Evolutionary conservation across 2,113 vertebrate species (phyloP).

Genomic region (Oryzias woworae): DNA sequence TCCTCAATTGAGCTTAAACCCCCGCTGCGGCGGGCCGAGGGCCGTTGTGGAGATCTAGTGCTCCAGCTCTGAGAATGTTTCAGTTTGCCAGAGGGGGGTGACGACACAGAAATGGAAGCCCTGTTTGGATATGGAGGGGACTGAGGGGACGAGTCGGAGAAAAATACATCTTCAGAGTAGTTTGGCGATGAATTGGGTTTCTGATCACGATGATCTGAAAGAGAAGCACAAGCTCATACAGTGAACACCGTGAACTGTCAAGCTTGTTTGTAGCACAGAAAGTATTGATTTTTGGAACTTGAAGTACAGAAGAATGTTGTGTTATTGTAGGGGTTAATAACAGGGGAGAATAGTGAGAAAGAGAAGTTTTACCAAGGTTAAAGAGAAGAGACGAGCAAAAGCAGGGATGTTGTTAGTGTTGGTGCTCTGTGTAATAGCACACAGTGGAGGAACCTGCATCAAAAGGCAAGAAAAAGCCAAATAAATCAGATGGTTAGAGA

Average conservation of each 20-base stretch:
- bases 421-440: conserved; percentile 80
- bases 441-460: conserved; percentile 76
- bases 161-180: conserved; percentile 57
- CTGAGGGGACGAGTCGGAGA: conserved; percentile 59
- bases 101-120: conserved; percentile 72
- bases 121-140: conserved; percentile 57
- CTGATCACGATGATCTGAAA: conserved; percentile 64
- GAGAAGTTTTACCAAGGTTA: conserved; percentile 62
- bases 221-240: conserved; percentile 77
- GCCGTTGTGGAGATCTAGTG: conserved; percentile 40
- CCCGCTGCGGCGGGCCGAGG: conserved; percentile 49
- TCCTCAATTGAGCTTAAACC: conserved; percentile 55
- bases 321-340: conserved; percentile 19
- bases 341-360: conserved; percentile 4
- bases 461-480: conserved; percentile 36
- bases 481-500: conserved; percentile 50
- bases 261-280: background rate
- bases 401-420: conserved; percentile 77
- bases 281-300: conserved; percentile 1
- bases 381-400: conserved; percentile 65
- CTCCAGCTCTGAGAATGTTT: conserved; percentile 74
- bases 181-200: conserved; percentile 62
- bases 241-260: background rate
- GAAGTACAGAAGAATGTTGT: background rate
- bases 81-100: conserved; percentile 48